These are phyloP conservation scores for Dryas iulia DNA, from an alignment of 1,140 invertebrate genomes.

Conservation along the genomic window DNA sequence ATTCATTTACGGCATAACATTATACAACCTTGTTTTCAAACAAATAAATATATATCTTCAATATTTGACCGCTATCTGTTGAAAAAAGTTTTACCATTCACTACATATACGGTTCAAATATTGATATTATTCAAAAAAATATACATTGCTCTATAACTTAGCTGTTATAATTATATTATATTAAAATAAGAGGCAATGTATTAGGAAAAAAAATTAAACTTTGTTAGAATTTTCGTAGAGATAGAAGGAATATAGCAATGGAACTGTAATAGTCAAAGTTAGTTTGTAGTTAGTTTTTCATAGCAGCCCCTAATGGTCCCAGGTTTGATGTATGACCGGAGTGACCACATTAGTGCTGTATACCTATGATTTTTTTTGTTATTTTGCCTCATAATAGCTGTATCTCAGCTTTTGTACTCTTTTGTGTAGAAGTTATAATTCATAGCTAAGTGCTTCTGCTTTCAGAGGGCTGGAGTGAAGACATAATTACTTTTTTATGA, in stretches of 20 bases:
- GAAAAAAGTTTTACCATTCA: constrained; percentile 34
- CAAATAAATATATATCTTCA: constrained; percentile 43
- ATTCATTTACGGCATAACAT: not conserved
- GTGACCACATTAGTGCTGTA: constrained; percentile 43
- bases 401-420: constrained; percentile 14
- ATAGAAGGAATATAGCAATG: constrained; percentile 25
- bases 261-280: constrained; percentile 54
- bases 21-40: constrained; percentile 12
- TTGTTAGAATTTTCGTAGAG: not conserved
- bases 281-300: constrained; percentile 59
- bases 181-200: constrained; percentile 19
- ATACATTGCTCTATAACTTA: not conserved
- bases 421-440: not conserved
- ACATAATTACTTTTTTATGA: not conserved
- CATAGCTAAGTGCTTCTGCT: not conserved
- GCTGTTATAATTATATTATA: not conserved
- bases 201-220: not conserved
- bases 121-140: not conserved
- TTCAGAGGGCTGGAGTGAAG: not conserved
- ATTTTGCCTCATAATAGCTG: constrained; percentile 6
- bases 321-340: constrained; percentile 47
- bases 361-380: constrained; percentile 39
- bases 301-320: constrained; percentile 44
- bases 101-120: not conserved
- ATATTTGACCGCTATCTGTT: constrained; percentile 41